A percentile compares a stretch with the other conserved stretches of the same genome.
phyloP scores from a whole-genome alignment of 2,888 invertebrate species.

The Acrobasis suavella region DNA sequence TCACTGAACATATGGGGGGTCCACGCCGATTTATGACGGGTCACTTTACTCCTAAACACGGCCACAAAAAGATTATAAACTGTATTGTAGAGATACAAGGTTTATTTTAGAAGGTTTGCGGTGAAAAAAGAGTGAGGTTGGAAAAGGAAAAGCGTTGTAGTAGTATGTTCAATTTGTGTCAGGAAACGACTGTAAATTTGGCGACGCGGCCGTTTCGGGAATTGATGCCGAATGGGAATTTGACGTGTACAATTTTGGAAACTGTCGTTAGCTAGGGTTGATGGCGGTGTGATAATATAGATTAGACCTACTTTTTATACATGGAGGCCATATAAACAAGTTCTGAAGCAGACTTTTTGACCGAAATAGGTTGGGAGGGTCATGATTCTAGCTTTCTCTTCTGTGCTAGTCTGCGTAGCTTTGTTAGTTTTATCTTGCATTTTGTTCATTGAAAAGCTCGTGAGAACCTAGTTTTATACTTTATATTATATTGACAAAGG shows the following conservation, averaged over 20 bases:
- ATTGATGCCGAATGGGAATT: constrained; percentile 1
- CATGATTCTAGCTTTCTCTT: too few relatives aligned
- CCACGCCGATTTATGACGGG: constrained; percentile 58
- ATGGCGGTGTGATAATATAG: neutral
- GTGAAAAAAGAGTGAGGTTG: neutral
- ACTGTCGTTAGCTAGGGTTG: neutral
- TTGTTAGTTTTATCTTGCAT: too few relatives aligned
- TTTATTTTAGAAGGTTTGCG: neutral
- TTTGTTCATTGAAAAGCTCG: too few relatives aligned
- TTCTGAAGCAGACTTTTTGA: too few relatives aligned
- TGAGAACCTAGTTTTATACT: too few relatives aligned
- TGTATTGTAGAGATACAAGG: constrained; percentile 16
- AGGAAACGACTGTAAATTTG: constrained; percentile 33
- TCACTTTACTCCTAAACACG: constrained; percentile 35
- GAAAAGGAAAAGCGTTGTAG: constrained; percentile 37
- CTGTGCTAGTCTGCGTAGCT: too few relatives aligned
- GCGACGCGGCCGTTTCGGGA: constrained; percentile 6
- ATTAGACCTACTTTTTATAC: too few relatives aligned
- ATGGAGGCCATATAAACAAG: too few relatives aligned
- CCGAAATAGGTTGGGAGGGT: too few relatives aligned
- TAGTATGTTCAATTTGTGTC: constrained; percentile 41
- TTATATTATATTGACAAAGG: too few relatives aligned
- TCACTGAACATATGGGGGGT: constrained; percentile 59
- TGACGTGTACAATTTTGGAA: neutral
- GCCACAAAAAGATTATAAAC: neutral